These are phyloP conservation scores for Ecdyonurus torrentis DNA, from an alignment of 2,888 invertebrate species.

Conservation along the genomic window DNA sequence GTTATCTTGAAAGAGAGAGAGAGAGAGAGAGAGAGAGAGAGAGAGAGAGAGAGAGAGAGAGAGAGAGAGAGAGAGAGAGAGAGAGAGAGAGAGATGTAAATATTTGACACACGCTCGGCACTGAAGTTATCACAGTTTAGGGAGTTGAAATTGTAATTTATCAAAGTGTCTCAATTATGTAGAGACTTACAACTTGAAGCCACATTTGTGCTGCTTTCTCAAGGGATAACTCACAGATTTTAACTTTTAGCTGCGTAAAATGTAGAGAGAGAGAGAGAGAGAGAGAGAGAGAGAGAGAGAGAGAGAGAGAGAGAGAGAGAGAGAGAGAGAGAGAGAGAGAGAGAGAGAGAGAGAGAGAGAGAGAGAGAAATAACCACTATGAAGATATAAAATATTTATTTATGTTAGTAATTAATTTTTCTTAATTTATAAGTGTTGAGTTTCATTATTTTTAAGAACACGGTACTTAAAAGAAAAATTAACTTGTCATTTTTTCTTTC, in stretches of 20 bases:
- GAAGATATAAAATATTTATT: no score
- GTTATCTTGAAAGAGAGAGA: neutral
- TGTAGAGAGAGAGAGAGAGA: neutral
- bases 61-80: neutral
- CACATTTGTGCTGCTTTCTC: no score
- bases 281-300: neutral
- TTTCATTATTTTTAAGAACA: no score
- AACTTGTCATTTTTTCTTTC: no score
- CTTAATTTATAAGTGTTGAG: no score
- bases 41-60: neutral
- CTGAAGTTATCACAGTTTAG: neutral
- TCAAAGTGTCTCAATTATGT: no score
- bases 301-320: neutral
- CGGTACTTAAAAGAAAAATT: no score
- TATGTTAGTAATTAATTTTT: no score
- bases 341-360: neutral
- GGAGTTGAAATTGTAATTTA: no score
- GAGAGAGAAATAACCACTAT: neutral
- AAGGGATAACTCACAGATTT: neutral
- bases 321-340: neutral
- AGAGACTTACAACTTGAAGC: no score
- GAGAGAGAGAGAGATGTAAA: neutral
- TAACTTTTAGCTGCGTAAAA: neutral
- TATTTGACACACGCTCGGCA: neutral
- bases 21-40: neutral